phyloP scores from a whole-genome alignment of 2,113 vertebrate species.

The Lasiurus borealis region DNA sequence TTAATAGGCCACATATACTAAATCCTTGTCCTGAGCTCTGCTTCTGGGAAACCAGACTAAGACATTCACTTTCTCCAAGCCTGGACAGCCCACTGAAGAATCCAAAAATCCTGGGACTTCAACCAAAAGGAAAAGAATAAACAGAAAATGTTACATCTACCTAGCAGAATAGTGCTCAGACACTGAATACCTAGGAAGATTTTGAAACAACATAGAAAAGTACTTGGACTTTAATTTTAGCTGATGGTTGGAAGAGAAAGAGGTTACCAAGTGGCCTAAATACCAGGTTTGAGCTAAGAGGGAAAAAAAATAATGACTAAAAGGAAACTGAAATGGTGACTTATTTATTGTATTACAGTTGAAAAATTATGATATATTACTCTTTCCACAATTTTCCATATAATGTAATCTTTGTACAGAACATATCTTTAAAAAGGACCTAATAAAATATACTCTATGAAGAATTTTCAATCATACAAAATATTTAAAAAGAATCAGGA shows the following conservation, averaged over 20 bases:
- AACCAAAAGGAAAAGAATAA: background rate
- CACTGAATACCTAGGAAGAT: background rate
- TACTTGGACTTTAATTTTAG: background rate
- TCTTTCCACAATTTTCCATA: background rate
- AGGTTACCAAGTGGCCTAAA: background rate
- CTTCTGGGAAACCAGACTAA: background rate
- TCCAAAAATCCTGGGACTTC: background rate
- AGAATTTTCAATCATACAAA: background rate
- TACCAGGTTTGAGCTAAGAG: background rate
- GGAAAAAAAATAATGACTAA: background rate
- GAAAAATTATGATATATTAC: background rate
- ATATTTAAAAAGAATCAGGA: background rate
- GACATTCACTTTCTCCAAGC: background rate
- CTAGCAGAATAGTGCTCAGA: background rate
- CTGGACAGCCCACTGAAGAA: background rate
- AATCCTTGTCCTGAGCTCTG: background rate
- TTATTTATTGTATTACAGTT: too few relatives aligned
- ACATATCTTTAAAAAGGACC: background rate
- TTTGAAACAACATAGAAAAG: background rate
- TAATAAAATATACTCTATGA: background rate
- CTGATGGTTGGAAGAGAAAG: background rate
- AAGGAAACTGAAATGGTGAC: background rate
- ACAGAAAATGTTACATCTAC: background rate
- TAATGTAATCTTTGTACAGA: background rate
- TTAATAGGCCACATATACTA: background rate